Conservation (phyloP, 2,888 invertebrate genomes). For the Leptopilina syphax region DNA sequence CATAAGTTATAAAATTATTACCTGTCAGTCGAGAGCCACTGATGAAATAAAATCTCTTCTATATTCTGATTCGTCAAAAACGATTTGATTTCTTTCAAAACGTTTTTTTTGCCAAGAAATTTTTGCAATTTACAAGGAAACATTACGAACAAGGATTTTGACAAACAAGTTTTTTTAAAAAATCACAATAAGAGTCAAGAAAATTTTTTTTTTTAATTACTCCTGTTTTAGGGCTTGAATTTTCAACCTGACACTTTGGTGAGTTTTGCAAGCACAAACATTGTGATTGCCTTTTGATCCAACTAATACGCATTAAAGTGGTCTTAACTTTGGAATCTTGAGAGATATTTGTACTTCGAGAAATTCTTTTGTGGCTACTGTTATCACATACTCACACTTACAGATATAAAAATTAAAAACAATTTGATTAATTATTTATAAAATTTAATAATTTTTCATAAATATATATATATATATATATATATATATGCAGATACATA, state of each 20-base stretch:
- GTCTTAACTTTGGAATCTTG: conserved; percentile 38
- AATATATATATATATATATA: too few relatives aligned
- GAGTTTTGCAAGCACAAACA: conserved; percentile 26
- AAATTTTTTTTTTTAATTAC: conserved; percentile 38
- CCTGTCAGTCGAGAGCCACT: conserved; percentile 38
- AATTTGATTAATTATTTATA: too few relatives aligned
- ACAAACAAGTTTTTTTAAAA: conserved; percentile 39
- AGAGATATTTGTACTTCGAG: conserved; percentile 21
- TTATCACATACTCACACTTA: too few relatives aligned
- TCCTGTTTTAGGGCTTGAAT: conserved; percentile 31
- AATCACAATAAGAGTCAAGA: conserved; percentile 16
- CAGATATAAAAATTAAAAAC: too few relatives aligned
- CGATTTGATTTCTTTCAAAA: conserved; percentile 29
- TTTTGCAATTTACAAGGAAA: conserved; percentile 36
- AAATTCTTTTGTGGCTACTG: too few relatives aligned
- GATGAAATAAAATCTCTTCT: conserved; percentile 14
- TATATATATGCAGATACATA: too few relatives aligned
- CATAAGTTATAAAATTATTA: not conserved
- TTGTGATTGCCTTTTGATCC: conserved; percentile 26
- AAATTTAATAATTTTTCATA: too few relatives aligned
- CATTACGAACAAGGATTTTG: conserved; percentile 19
- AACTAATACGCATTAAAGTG: conserved; percentile 37
- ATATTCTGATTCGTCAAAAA: conserved; percentile 6
- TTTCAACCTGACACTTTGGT: conserved; percentile 44
- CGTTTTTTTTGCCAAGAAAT: conserved; percentile 37